A percentile compares a stretch with the other conserved stretches of the same genome.
phyloP scores from a whole-genome alignment of 1,140 invertebrate species.

The Holotrichia oblita region DNA sequence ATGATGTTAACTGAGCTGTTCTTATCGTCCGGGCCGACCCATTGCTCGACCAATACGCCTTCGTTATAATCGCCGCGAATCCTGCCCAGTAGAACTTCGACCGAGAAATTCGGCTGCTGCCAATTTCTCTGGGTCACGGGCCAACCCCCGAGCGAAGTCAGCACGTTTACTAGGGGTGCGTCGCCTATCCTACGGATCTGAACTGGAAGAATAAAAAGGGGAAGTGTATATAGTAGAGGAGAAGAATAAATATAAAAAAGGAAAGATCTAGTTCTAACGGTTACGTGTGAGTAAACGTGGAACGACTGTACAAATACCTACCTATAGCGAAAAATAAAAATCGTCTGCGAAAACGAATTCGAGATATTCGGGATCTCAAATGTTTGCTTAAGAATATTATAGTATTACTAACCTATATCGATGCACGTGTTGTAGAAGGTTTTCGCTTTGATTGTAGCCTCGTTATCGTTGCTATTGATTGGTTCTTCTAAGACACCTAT shows the following conservation, averaged over 20 bases:
- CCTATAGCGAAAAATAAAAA: too few relatives aligned
- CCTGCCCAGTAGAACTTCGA: constrained; percentile 75
- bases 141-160: constrained; percentile 78
- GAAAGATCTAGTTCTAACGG: too few relatives aligned
- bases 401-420: constrained; percentile 79
- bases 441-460: constrained; percentile 83
- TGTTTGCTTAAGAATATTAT: too few relatives aligned
- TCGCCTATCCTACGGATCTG: constrained; percentile 78
- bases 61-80: constrained; percentile 78
- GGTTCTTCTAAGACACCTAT: constrained; percentile 76
- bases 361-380: too few relatives aligned
- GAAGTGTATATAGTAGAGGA: too few relatives aligned
- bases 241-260: too few relatives aligned
- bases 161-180: constrained; percentile 67
- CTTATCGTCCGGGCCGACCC: constrained; percentile 87
- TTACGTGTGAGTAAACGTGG: too few relatives aligned
- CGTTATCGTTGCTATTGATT: constrained; percentile 70
- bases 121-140: constrained; percentile 75
- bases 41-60: constrained; percentile 79
- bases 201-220: constrained; percentile 63
- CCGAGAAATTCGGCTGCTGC: constrained; percentile 65
- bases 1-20: constrained; percentile 87
- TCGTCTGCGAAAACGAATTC: too few relatives aligned
- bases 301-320: too few relatives aligned
- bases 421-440: constrained; percentile 87